Evolutionary conservation across 2,888 invertebrate species (phyloP), one percentile per base, ranked within the genome.

Genomic region (Automeris io): DNA sequence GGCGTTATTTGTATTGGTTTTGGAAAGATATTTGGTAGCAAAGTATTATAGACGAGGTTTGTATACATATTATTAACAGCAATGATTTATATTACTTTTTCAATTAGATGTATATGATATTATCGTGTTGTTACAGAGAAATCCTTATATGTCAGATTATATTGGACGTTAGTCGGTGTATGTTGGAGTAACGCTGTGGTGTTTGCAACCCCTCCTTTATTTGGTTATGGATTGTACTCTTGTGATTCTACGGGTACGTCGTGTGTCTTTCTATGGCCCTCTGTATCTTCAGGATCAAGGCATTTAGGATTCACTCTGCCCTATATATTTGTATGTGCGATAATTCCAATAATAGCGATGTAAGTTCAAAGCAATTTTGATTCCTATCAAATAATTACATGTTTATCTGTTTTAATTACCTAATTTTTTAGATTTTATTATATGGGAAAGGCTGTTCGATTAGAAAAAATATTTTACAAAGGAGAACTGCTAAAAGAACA

Each of bases 11-110:
- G 65, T 82, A 18, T 67, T 88, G 45, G 79, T 87, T 50, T 52
- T 88, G 54, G 89, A 89, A 59, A 72, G 89, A 56, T 87, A 86
- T 70, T 61, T 87, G 49, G 56, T 81, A 61, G 82, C 80, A 39
- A 80, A 67, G 60, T 73, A 68, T 46, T 79, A 75, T 56, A 79
- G 78, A 64, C 70, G 75, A 61, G 88, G 88, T 88, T 43, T 47
- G 69, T 64, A 51, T n/a, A n/a, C n/a, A n/a, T n/a, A n/a, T n/a
- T n/a, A n/a, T 38, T 11, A n/a, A n/a, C 8, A 16, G 0, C 1
- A 18, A 31, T 23, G 2, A 9, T 32, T 4, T 22, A 3, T 5
- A 9, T n/a, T 22, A 8, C n/a, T n/a, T n/a, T n/a, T n/a, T n/a
- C n/a, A n/a, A n/a, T 6, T 23, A n/a, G 6, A 24, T 6, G 3